Percentiles rank a stretch among this genome's conserved stretches.
phyloP scores from a whole-genome alignment of 2,113 vertebrate species.

The Tachysurus fulvidraco region DNA sequence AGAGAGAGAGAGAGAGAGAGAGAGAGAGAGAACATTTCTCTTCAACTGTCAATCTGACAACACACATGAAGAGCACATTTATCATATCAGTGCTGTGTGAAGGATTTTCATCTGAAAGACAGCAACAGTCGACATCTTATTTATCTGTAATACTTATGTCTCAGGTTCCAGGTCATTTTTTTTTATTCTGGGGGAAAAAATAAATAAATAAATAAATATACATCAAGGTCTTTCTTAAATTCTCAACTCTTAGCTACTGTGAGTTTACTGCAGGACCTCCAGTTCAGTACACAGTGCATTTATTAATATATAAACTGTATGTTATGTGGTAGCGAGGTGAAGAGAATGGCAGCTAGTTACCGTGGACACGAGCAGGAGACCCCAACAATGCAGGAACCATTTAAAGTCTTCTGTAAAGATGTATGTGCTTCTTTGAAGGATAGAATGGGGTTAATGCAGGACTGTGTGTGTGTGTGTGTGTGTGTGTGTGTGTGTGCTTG shows the following conservation, averaged over 20 bases:
- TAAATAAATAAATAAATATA: not conserved
- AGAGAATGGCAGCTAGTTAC: not conserved
- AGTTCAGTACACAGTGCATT: conserved; percentile 7
- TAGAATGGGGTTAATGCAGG: conserved; percentile 19
- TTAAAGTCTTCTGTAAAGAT: not conserved
- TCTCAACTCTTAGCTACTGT: conserved; percentile 14
- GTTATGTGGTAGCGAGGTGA: conserved; percentile 1
- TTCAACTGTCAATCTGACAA: conserved; percentile 49
- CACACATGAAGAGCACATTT: conserved; percentile 50
- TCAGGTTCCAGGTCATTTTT: not conserved
- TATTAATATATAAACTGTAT: not conserved
- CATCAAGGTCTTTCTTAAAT: conserved; percentile 29
- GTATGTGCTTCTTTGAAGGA: conserved; percentile 4
- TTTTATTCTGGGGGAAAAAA: not conserved
- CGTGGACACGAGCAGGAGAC: not conserved
- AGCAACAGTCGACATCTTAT: conserved; percentile 41
- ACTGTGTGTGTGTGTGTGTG: not conserved
- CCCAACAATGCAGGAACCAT: not conserved
- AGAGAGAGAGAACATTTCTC: conserved; percentile 26
- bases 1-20: conserved; percentile 1
- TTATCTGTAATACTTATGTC: conserved; percentile 33
- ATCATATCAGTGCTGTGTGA: conserved; percentile 47
- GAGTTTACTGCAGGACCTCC: conserved; percentile 22
- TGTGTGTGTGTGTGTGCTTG: not conserved
- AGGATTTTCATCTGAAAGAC: conserved; percentile 41